Conservation (phyloP, 1,140 invertebrate genomes). For the Euwallacea fornicatus region DNA sequence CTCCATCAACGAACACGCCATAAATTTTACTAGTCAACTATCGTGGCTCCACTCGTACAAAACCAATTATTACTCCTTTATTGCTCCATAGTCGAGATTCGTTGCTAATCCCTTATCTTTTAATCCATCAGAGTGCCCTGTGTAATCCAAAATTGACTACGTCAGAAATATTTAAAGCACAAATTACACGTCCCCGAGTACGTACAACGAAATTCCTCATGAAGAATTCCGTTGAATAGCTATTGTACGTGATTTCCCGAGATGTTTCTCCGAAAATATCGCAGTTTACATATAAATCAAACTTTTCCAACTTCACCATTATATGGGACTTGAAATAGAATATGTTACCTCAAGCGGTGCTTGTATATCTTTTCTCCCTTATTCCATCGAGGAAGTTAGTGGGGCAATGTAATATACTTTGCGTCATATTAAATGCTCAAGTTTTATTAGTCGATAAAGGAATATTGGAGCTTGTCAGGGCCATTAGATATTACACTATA, state of each 20-base stretch:
- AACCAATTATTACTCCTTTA: no score
- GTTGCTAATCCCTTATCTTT: background rate
- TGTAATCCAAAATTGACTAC: background rate
- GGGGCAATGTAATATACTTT: conserved; percentile 2
- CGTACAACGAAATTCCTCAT: background rate
- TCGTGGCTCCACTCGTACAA: no score
- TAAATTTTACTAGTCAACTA: no score
- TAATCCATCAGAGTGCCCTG: conserved; percentile 1
- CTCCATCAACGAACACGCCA: no score
- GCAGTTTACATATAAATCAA: conserved; percentile 14
- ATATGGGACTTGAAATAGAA: conserved; percentile 3
- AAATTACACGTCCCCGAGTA: background rate
- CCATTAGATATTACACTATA: no score
- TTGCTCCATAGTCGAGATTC: background rate
- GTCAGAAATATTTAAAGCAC: background rate
- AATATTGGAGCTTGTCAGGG: no score
- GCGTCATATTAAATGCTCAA: background rate
- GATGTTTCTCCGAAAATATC: conserved; percentile 6
- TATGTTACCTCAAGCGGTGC: conserved; percentile 2
- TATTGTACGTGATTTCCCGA: conserved; percentile 7
- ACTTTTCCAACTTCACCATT: conserved; percentile 4
- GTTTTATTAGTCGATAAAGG: no score
- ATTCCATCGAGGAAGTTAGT: background rate
- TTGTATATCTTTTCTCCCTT: conserved; percentile 1
- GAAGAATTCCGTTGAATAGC: conserved; percentile 9